phyloP scores from a whole-genome alignment of 2,888 invertebrate species.

The Reticulitermes lucifugus region DNA sequence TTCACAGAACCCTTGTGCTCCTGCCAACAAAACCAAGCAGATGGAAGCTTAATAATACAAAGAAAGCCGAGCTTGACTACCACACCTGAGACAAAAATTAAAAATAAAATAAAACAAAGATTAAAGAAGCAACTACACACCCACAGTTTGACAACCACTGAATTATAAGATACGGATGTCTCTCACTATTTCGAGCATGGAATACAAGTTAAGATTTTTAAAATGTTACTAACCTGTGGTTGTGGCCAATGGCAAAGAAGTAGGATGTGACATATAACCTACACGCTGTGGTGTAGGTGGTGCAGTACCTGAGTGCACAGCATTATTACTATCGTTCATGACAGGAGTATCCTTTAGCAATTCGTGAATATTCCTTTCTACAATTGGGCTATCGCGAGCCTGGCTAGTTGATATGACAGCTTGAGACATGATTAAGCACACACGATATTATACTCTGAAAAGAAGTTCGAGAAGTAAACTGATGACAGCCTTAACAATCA shows the following conservation, averaged over 20 bases:
- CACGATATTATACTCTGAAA: constrained; percentile 21
- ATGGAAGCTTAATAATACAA: no score
- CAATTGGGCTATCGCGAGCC: constrained; percentile 48
- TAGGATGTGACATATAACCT: constrained; percentile 63
- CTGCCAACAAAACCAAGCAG: no score
- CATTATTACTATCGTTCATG: constrained; percentile 79
- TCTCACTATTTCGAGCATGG: neutral
- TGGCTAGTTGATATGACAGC: constrained; percentile 46
- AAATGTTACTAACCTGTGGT: constrained; percentile 65
- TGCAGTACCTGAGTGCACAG: constrained; percentile 80
- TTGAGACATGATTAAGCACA: constrained; percentile 50
- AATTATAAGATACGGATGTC: no score
- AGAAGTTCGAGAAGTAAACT: neutral
- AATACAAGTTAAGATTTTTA: constrained; percentile 14
- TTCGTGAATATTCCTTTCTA: constrained; percentile 82
- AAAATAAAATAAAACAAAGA: no score
- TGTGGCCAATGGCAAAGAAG: constrained; percentile 76
- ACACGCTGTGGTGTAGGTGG: constrained; percentile 61
- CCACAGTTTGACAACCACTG: no score
- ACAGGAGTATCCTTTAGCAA: constrained; percentile 87
- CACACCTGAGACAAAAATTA: no score
- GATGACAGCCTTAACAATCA: neutral
- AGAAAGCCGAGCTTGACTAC: no score
- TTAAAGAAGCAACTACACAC: no score
- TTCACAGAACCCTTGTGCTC: no score